A percentile compares a stretch with the other conserved stretches of the same genome.
Evolutionary conservation across 2,113 vertebrate genomes (phyloP).

Genomic region (Columba janthina): DNA sequence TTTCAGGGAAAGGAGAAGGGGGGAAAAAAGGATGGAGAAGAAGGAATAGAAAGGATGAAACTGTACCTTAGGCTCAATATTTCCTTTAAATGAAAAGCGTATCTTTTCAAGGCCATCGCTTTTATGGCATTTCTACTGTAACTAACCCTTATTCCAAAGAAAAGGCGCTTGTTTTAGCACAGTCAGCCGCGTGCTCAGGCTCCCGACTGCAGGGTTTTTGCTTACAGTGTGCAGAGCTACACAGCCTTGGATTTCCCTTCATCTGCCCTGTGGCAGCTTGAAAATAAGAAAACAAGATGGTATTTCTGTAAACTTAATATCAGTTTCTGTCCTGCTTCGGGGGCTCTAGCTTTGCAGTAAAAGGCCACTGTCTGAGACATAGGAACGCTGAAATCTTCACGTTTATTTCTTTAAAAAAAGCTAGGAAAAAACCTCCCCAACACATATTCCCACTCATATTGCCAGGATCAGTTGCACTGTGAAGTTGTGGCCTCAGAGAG

Average conservation of each 20-base stretch:
- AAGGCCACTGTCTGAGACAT: background rate
- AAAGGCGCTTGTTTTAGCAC: background rate
- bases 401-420: background rate
- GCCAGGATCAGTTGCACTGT: background rate
- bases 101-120: background rate
- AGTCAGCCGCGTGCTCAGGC: background rate
- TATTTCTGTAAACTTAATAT: background rate
- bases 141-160: background rate
- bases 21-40: background rate
- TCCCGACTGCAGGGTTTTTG: background rate
- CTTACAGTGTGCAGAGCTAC: background rate
- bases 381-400: background rate
- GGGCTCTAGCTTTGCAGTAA: background rate
- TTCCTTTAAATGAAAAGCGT: background rate
- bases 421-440: rapidly evolving
- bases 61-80: background rate
- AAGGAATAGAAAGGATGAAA: conserved; percentile 6
- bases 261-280: background rate
- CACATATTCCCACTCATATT: background rate
- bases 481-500: background rate
- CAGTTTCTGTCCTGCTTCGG: background rate
- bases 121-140: background rate
- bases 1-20: background rate
- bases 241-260: background rate
- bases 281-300: background rate